Evolutionary conservation across 37 sponge, comb jelly and placozoan species (phyloP).

Genomic region (Diacarnus erythraeanus): DNA sequence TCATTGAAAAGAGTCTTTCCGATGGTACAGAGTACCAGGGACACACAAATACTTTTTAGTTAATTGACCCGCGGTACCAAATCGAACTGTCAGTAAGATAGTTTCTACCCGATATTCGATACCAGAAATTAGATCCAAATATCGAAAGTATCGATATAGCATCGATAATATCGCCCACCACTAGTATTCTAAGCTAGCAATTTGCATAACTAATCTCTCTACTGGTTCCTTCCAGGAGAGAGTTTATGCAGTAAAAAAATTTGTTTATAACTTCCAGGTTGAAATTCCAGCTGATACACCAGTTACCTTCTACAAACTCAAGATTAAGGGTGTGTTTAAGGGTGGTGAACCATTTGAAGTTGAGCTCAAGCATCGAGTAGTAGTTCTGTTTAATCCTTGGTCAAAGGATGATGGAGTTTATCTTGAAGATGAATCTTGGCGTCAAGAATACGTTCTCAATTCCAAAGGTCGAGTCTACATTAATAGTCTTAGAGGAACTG

Average conservation of each 20-base stretch:
- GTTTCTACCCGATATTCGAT: no score
- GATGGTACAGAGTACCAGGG: no score
- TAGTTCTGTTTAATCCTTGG: constrained; percentile 73
- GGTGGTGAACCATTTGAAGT: constrained; percentile 21
- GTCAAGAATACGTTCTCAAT: constrained; percentile 67
- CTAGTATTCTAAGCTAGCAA: no score
- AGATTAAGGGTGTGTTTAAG: background rate
- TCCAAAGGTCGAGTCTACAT: constrained; percentile 36
- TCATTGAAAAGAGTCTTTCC: no score
- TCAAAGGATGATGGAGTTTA: constrained; percentile 52
- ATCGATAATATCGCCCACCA: no score
- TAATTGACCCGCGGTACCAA: no score
- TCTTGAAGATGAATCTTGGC: constrained; percentile 45
- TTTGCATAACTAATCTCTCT: no score
- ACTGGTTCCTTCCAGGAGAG: background rate
- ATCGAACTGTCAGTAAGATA: no score
- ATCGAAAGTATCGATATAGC: no score
- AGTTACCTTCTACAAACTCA: constrained; percentile 44
- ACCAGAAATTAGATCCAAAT: no score
- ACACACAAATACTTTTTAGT: no score
- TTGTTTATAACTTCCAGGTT: constrained; percentile 9
- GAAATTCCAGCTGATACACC: constrained; percentile 33
- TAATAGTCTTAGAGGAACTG: constrained; percentile 34
- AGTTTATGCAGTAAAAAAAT: background rate
- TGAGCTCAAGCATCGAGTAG: constrained; percentile 9